Evolutionary conservation across 92 coral and sea anemone species (phyloP), one percentile per base, ranked within the genome.

Genomic region (Pocillopora meandrina): DNA sequence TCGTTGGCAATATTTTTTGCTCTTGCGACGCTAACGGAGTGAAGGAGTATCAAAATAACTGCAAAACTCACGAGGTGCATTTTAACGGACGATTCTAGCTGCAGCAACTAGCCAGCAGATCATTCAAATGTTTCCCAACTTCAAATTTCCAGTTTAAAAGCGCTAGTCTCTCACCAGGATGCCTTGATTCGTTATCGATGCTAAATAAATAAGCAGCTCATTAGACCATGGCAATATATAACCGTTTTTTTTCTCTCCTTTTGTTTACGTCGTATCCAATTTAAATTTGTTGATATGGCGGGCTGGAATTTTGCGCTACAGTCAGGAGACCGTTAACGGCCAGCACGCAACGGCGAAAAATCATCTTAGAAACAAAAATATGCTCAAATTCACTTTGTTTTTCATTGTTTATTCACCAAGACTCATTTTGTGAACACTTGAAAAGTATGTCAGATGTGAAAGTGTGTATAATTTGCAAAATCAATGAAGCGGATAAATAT

Each of bases 401-500:
- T 12, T 77, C 11, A 59, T 35, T 36, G 18, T 63, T 11, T 63
- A 34, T 62, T 56, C 42, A 17, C 23, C 59, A n/a, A 13, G 33
- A 60, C 17, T 61, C 12, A 35, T 1, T 14, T 42, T 42, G 7
- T 42, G 23, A 36, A 35, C 12, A 1, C 57, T 10, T 21, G 14
- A 72, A 72, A 13, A 35, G 56, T 14, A 5, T 57, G 26, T 34
- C 14, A 34, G 76, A n/a, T 36, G 18, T 3, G 15, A 72, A 13
- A 31, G 1, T 15, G 17, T 76, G 10, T 13, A 14, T 26, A 68
- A 52, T 65, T 26, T 15, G 62, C 52, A 26, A 26, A 59, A 66
- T 57, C 56, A 67, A 16, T 57, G 67, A 68, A 19, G 84, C 84
- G 76, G 75, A 68, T 56, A 76, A 76, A 60, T 5, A 42, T 26